These are phyloP conservation scores for Lasioglossum albipes DNA, from an alignment of 1,140 invertebrate species.

Conservation along the genomic window DNA sequence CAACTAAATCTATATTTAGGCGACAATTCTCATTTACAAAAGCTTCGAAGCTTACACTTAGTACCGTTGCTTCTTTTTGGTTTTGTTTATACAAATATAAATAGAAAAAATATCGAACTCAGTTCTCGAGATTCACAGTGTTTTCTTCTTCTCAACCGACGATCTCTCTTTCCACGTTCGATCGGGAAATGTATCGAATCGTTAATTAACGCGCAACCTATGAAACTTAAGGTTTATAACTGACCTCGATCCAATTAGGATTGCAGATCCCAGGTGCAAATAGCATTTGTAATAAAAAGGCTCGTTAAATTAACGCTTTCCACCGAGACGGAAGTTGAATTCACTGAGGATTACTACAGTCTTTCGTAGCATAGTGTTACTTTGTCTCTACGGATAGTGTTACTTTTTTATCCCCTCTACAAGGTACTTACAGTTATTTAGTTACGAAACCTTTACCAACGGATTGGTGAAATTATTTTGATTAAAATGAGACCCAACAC, in stretches of 20 bases:
- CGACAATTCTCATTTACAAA: background rate
- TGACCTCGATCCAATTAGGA: constrained; percentile 14
- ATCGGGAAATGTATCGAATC: background rate
- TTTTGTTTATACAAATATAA: background rate
- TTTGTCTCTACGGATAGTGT: too few species aligned
- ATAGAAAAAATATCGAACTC: constrained; percentile 12
- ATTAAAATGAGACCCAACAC: too few species aligned
- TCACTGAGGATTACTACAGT: too few species aligned
- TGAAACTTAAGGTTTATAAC: background rate
- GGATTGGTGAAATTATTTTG: too few species aligned
- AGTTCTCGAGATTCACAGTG: background rate
- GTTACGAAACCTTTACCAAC: too few species aligned
- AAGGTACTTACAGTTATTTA: too few species aligned
- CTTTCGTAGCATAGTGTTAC: too few species aligned
- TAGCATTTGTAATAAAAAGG: constrained; percentile 32
- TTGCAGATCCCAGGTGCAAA: background rate
- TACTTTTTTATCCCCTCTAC: too few species aligned
- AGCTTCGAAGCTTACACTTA: background rate
- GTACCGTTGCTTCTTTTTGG: background rate
- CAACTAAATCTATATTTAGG: background rate
- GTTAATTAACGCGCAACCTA: background rate
- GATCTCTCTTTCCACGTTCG: background rate
- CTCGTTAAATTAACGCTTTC: background rate
- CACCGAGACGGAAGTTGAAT: too few species aligned
- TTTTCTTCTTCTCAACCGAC: background rate